Conservation (phyloP, 2,113 vertebrate species). For the Tragelaphus scriptus region DNA sequence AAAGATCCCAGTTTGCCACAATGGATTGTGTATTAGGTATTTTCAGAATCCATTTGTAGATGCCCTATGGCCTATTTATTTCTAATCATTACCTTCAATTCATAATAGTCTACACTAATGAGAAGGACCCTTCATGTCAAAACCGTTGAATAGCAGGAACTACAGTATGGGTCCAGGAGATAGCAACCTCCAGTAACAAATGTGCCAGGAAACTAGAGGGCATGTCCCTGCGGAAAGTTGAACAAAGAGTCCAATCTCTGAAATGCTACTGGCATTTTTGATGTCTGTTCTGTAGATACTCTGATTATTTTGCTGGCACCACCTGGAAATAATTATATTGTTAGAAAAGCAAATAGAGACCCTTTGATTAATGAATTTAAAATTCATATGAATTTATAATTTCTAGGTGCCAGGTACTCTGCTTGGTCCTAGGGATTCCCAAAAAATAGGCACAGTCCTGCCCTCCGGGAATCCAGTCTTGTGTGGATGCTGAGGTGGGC, state of each 20-base stretch:
- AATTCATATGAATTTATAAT: background rate
- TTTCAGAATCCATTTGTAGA: slow-evolving; percentile 10
- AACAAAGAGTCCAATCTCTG: background rate
- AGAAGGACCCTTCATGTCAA: background rate
- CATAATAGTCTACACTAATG: background rate
- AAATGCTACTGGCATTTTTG: slow-evolving; percentile 30
- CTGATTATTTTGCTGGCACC: slow-evolving; percentile 26
- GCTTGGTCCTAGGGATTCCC: background rate
- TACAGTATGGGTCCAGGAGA: background rate
- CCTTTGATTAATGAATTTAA: slow-evolving; percentile 37
- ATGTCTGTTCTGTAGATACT: background rate
- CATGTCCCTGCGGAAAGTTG: background rate
- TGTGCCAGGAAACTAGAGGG: slow-evolving; percentile 10
- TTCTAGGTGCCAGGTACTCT: background rate
- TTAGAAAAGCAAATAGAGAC: slow-evolving; percentile 43
- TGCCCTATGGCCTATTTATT: background rate
- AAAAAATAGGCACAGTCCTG: background rate
- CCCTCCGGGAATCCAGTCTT: background rate
- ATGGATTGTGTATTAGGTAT: background rate
- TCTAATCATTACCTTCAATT: slow-evolving; percentile 31
- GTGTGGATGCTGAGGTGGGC: background rate
- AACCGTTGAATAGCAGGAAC: slow-evolving; percentile 13
- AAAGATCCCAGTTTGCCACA: background rate
- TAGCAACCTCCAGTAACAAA: background rate
- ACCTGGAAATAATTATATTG: slow-evolving; percentile 55